phyloP scores from a whole-genome alignment of 2,888 invertebrate species.

The Tiphia femorata region DNA sequence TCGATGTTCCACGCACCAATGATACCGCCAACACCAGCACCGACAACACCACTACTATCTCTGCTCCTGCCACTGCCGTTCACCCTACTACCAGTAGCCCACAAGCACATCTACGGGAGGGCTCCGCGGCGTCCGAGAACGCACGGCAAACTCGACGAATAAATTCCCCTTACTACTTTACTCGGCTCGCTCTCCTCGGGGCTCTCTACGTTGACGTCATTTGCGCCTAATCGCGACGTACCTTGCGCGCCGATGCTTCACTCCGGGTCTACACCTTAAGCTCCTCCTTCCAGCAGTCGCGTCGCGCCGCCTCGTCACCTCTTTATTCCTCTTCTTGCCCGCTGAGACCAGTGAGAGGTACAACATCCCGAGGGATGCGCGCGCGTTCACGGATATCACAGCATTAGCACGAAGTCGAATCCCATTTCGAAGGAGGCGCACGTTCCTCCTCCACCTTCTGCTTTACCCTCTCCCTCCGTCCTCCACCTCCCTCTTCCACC shows the following conservation, averaged over 20 bases:
- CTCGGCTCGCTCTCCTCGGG: slow-evolving; percentile 33
- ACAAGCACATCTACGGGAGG: slow-evolving; percentile 19
- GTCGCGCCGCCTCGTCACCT: background rate
- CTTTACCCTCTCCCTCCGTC: slow-evolving; percentile 9
- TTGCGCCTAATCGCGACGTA: slow-evolving; percentile 59
- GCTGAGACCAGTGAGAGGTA: too few relatives aligned
- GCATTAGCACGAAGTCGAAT: too few relatives aligned
- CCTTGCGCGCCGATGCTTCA: slow-evolving; percentile 37
- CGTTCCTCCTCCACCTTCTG: slow-evolving; percentile 7
- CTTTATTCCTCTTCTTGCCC: background rate
- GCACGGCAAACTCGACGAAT: slow-evolving; percentile 27
- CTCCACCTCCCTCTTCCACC: slow-evolving; percentile 15
- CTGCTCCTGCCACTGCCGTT: background rate
- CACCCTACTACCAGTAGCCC: too few relatives aligned
- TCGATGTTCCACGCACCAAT: background rate
- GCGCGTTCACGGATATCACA: too few relatives aligned
- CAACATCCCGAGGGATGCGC: too few relatives aligned
- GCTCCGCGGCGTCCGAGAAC: slow-evolving; percentile 29
- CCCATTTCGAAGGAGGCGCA: too few relatives aligned
- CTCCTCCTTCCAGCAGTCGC: background rate
- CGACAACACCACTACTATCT: background rate
- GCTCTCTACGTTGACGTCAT: slow-evolving; percentile 57
- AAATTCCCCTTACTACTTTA: slow-evolving; percentile 17
- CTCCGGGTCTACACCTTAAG: slow-evolving; percentile 7
- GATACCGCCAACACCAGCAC: background rate